Evolutionary conservation across 2,113 vertebrate species (phyloP), one percentile per base, ranked within the genome.

Genomic region (Acrocephalus kingi): DNA sequence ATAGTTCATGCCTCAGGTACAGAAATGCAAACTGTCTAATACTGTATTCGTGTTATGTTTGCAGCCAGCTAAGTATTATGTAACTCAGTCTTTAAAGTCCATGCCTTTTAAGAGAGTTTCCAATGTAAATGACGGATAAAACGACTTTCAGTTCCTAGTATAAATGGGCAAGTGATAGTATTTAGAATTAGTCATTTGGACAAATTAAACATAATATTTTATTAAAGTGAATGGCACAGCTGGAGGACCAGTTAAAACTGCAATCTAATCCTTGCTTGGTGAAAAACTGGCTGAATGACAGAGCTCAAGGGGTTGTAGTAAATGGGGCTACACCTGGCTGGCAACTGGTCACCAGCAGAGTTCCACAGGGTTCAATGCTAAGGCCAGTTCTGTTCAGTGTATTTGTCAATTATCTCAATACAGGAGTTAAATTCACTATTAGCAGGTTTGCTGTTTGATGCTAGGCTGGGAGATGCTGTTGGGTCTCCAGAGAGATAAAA

Each of bases 71-170:
- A 23, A 67, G 13, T 68, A 43, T 41, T 35, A 19, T 41, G 21
- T 22, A 56, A 62, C 24, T 33, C 20, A 37, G 4, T 35, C 15
- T 63, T 73, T 58, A 31, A 81, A 59, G 14, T n/a, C 35, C 25
- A 27, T 25, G 27, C 1, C 6, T 72, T 93, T 76, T 62, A n/a
- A 58, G 16, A 33, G 24, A 67, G 6, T 71, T 87, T 76, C 11
- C 15, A 3, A 2, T 58, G 6, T 30, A 25, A 28, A 49, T 54
- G 13, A 30, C 2, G 4, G 12, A 58, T 39, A 77, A 54, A 87
- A 56, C 2, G 0, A 0, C 30, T 27, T 78, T 74, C 16, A 37
- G 2, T 85, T 78, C n/a, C 9, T 19, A 28, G 6, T 13, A 35
- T 25, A 54, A 49, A 35, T 46, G 17, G 15, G 21, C 7, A 59